Evolutionary conservation across 2,797 vertebrate genomes (phyloP), one percentile per base, ranked within the genome.

Genomic region (Peromyscus aztecus): DNA sequence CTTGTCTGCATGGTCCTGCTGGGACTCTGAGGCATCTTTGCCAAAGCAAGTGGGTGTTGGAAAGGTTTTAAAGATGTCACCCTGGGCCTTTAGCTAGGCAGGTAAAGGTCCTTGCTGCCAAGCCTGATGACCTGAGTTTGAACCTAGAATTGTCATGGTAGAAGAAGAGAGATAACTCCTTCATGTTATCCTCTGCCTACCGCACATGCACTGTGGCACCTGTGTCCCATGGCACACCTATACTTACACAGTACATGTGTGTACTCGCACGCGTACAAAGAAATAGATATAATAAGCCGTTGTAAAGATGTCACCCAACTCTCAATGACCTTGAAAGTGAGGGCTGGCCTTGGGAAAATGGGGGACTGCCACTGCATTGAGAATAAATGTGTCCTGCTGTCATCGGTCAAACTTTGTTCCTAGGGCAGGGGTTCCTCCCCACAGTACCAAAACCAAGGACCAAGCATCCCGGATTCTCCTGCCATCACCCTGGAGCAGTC

Each of bases 241-340:
- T 21, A 14, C 34, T 52, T 57, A 76, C 34, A 76, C 34, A 65
- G 34, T n/a, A 84, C 37, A 23, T n/a, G 27, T 34, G 55, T 67
- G 31, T 21, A 40, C 7, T 31, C 27, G 46, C 82, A 67, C 40
- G n/a, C 43, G n/a, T 1, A 27, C 11, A 52, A 2, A 67, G 21
- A n/a, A 7, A 34, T 46, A 67, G 34, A 52, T 71, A 24, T 57
- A 57, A 73, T 57, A 73, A 87, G 40, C 34, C 57, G 19, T 55
- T 57, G 34, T 65, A 71, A 88, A 77, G 43, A 34, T 23, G 71
- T 63, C 46, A 40, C 11, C n/a, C 19, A 90, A 65, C 17, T 37
- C 34, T 61, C 34, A 81, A 1, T 82, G 59, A 95, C 94, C 80
- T 81, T 61, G 71, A 80, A 61, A 21, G 27, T 13, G 40, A 97